These are phyloP conservation scores for Poecile montanus DNA, from an alignment of 2,797 vertebrate genomes.

Conservation along the genomic window DNA sequence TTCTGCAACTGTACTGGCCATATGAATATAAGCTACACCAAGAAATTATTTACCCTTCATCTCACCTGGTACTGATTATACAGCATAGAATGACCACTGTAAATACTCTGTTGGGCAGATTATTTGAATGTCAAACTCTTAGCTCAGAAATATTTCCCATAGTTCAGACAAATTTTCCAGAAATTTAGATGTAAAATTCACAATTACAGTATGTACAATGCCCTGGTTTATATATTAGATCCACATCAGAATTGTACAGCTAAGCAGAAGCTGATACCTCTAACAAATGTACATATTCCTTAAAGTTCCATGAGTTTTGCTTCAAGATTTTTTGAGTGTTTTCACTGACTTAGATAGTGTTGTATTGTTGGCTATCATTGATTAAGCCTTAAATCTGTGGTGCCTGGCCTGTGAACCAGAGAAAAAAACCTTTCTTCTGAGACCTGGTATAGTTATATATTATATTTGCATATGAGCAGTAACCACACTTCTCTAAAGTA, in stretches of 20 bases:
- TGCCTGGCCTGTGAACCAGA: background rate
- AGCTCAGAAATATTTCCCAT: background rate
- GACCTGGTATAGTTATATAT: background rate
- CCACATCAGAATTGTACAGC: background rate
- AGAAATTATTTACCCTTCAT: background rate
- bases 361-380: background rate
- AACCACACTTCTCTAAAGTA: background rate
- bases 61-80: background rate
- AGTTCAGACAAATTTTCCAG: background rate
- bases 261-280: background rate
- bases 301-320: background rate
- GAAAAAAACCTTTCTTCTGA: background rate
- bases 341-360: background rate
- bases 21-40: background rate
- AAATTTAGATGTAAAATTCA: background rate
- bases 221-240: background rate
- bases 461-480: background rate
- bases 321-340: background rate
- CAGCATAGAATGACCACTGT: background rate
- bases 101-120: background rate
- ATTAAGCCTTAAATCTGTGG: background rate
- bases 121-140: background rate
- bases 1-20: background rate
- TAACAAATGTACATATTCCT: background rate
- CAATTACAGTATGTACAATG: background rate